phyloP scores from a whole-genome alignment of 2,113 vertebrate genomes.

The Podarcis cretensis region DNA sequence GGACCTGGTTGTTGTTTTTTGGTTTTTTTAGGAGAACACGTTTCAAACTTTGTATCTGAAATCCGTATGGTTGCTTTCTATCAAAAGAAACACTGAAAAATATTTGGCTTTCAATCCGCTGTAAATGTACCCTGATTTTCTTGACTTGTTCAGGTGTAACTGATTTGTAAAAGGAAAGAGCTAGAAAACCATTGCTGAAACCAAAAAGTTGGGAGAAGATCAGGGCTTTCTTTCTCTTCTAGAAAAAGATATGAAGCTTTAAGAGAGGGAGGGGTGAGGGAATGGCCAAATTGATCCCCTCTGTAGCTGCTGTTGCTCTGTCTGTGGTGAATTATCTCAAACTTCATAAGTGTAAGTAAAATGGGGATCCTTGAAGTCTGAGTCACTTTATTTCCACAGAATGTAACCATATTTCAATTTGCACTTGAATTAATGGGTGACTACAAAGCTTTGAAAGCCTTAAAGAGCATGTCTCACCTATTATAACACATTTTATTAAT shows the following conservation, averaged over 20 bases:
- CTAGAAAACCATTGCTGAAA: conserved; percentile 56
- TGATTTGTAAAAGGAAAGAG: conserved; percentile 58
- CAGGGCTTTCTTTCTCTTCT: neutral
- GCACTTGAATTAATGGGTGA: conserved; percentile 55
- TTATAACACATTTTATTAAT: conserved; percentile 67
- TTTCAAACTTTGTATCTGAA: too few species aligned
- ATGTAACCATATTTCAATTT: conserved; percentile 63
- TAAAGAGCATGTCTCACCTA: conserved; percentile 60
- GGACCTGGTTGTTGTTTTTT: too few species aligned
- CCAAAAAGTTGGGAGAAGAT: conserved; percentile 37
- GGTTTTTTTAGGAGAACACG: too few species aligned
- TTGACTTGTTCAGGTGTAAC: conserved; percentile 43
- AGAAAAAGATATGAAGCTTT: conserved; percentile 54
- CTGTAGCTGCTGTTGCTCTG: conserved; percentile 58
- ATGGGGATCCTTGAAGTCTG: conserved; percentile 65
- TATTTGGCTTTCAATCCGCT: neutral
- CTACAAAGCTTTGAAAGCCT: conserved; percentile 63
- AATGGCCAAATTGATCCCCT: conserved; percentile 60
- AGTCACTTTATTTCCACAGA: conserved; percentile 57
- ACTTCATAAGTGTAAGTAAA: conserved; percentile 51
- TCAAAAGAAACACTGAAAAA: neutral
- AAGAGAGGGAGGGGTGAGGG: neutral
- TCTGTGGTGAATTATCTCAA: conserved; percentile 55
- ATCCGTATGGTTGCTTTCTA: neutral
- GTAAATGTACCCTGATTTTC: conserved; percentile 25